Evolutionary conservation across 2,113 vertebrate genomes (phyloP), one percentile per base, ranked within the genome.

Genomic region (Panthera leo): DNA sequence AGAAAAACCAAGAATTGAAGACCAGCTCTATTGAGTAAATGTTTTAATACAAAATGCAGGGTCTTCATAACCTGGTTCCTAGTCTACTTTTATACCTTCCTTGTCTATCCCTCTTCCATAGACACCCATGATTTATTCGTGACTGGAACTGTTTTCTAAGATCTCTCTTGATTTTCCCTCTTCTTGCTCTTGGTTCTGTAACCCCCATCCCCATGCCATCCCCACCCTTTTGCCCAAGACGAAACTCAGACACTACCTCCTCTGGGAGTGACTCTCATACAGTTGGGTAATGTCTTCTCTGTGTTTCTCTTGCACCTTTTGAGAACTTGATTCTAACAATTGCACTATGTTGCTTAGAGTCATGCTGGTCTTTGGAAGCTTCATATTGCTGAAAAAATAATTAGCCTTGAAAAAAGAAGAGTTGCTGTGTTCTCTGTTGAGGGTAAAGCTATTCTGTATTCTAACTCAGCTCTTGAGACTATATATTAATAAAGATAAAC

Each of bases 151-250:
- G 7, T 85, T 48, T 87, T 21, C 23, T 45, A 51, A 48, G 34
- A 4, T 31, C 0, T n/a, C 21, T 58, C 5, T 27, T 58, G 16
- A 9, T 61, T 29, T 61, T 36, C 36, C 71, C 13, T 19, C 0
- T 48, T 39, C 19, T 27, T 58, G 8, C 21, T 80, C 0, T 51
- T 70, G 1, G 1, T 48, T 48, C 31, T 18, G 1, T 18, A 3
- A 76, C 1, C 8, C 31, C 7, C 1, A 10, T 1, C 2, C 12
- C 45, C 55, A 63, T 6, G 21, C 7, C 1, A 10, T 1, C 2
- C 12, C 36, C 55, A 63, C 19, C 42, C 4, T 58, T 51, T 53
- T 51, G 25, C 16, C 61, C 61, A 83, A 82, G 34, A 19, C 31
- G 7, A 4, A 63, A 3, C 15, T 79, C n/a, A 39, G 58, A 67